Evolutionary conservation across 2,797 vertebrate genomes (phyloP).

Genomic region (Gymnodraco acuticeps): DNA sequence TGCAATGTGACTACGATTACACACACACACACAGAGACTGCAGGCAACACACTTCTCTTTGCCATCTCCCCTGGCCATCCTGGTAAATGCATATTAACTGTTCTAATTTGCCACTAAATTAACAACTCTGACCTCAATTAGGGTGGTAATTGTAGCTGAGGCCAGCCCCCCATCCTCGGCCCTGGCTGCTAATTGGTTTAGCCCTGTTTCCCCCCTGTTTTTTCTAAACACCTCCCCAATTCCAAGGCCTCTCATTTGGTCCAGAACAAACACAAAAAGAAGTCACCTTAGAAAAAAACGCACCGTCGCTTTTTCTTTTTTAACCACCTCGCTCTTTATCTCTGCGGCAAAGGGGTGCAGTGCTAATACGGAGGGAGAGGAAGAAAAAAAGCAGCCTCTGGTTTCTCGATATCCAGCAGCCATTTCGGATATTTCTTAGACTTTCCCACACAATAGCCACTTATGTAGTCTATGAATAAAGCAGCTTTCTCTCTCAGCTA

Average conservation of each 20-base stretch:
- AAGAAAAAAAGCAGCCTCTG: constrained; percentile 20
- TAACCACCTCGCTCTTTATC: constrained; percentile 24
- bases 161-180: constrained; percentile 59
- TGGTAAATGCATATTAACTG: constrained; percentile 87
- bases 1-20: constrained; percentile 60
- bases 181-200: constrained; percentile 81
- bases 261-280: constrained; percentile 46
- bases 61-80: constrained; percentile 84
- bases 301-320: constrained; percentile 2
- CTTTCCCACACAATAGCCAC: constrained; percentile 70
- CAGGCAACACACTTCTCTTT: constrained; percentile 54
- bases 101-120: constrained; percentile 89
- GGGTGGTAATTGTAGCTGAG: constrained; percentile 82
- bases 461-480: constrained; percentile 76
- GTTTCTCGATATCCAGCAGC: constrained; percentile 57
- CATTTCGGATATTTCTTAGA: constrained; percentile 68
- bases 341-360: constrained; percentile 44
- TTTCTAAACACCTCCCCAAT: neutral
- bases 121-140: constrained; percentile 90
- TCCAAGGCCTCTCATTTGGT: constrained; percentile 38
- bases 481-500: constrained; percentile 53
- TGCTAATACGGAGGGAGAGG: constrained; percentile 35
- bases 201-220: constrained; percentile 26
- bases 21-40: constrained; percentile 14
- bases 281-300: constrained; percentile 26